phyloP scores from a whole-genome alignment of 2,888 invertebrate species.

The Stictocephala bisonia region DNA sequence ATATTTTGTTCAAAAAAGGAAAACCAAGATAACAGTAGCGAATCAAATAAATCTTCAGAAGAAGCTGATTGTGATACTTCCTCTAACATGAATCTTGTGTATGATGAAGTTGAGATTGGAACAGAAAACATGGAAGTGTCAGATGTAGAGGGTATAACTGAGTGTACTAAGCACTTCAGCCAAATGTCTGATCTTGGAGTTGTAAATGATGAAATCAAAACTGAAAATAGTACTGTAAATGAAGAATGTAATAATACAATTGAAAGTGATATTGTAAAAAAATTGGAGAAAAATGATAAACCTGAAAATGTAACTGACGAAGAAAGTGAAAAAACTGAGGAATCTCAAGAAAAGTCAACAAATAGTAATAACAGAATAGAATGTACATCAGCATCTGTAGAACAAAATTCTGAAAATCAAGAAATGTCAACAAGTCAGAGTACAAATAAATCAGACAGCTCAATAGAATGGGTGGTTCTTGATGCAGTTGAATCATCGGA shows the following conservation, averaged over 20 bases:
- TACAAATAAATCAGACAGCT: background rate
- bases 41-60: background rate
- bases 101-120: conserved; percentile 18
- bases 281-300: background rate
- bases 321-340: background rate
- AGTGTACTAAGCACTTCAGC: too few relatives aligned
- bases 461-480: conserved; percentile 16
- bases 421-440: background rate
- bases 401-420: background rate
- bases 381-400: background rate
- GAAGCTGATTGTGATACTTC: background rate
- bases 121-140: too few relatives aligned
- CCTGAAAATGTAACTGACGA: background rate
- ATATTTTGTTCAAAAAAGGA: too few relatives aligned
- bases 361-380: background rate
- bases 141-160: too few relatives aligned
- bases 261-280: background rate
- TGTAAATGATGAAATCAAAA: too few relatives aligned
- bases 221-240: too few relatives aligned
- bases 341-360: background rate
- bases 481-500: conserved; percentile 17
- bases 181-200: too few relatives aligned
- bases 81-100: background rate
- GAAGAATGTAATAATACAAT: background rate
- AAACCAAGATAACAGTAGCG: background rate